phyloP scores from a whole-genome alignment of 2,888 invertebrate genomes.

The Clunio marinus region DNA sequence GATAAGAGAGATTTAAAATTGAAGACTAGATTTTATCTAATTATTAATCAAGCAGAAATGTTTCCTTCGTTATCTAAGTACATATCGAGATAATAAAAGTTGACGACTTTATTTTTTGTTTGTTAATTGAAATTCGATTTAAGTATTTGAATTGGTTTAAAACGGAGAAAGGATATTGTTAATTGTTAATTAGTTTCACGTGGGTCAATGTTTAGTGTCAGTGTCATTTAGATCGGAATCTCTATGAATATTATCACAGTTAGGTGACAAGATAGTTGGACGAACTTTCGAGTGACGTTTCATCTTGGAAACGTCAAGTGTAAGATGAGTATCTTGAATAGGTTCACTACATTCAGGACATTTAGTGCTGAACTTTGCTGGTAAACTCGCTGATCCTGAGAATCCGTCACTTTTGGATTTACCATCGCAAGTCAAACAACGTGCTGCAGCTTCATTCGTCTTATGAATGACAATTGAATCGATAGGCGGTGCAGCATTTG shows the following conservation, averaged over 20 bases:
- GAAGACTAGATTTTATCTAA: too few relatives aligned
- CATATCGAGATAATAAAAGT: too few relatives aligned
- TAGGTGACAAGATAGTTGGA: constrained; percentile 25
- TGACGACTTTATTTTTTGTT: too few relatives aligned
- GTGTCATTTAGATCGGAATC: background rate
- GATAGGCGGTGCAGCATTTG: background rate
- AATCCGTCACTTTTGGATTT: background rate
- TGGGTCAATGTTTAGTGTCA: constrained; percentile 1
- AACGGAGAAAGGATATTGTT: too few relatives aligned
- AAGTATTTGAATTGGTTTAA: background rate
- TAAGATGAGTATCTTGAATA: constrained; percentile 6
- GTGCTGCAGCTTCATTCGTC: background rate
- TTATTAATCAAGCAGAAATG: too few relatives aligned
- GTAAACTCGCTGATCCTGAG: constrained; percentile 18
- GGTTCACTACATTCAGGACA: background rate
- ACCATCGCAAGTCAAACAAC: background rate
- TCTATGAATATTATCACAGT: constrained; percentile 23
- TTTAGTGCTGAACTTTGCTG: constrained; percentile 2
- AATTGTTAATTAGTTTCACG: background rate
- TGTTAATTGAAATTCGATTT: background rate
- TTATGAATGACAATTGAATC: constrained; percentile 26
- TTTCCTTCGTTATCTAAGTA: too few relatives aligned
- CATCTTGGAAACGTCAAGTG: constrained; percentile 22
- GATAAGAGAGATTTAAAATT: too few relatives aligned
- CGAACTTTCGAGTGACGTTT: constrained; percentile 29